Conservation (phyloP, 2,113 vertebrate species). For the Thalassoma bifasciatum region DNA sequence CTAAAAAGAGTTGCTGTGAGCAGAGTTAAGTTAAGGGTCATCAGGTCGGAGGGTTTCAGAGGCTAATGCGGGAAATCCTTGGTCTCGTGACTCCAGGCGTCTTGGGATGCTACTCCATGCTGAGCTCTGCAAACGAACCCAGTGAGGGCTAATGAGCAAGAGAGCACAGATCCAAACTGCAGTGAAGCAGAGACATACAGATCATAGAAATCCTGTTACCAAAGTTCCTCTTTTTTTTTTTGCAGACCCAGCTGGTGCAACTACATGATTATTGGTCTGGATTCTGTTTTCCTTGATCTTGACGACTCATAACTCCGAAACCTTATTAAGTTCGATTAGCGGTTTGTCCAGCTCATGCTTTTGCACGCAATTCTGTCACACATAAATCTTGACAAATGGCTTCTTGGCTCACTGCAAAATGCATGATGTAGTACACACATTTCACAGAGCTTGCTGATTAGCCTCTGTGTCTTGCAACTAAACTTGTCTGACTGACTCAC, state of each 20-base stretch:
- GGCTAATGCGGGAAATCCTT: no score
- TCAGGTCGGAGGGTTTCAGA: no score
- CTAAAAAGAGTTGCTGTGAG: no score
- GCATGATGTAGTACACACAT: conserved; percentile 23
- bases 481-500: conserved; percentile 6
- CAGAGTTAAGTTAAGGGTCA: no score
- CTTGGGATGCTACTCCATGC: no score
- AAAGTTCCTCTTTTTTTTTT: conserved; percentile 19
- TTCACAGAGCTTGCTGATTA: conserved; percentile 18
- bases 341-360: conserved; percentile 62
- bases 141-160: no score
- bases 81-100: no score
- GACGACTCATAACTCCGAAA: conserved; percentile 60
- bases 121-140: no score
- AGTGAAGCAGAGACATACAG: no score
- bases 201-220: background rate
- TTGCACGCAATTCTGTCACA: conserved; percentile 66
- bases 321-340: conserved; percentile 65
- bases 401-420: conserved; percentile 31
- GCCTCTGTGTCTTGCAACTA: conserved; percentile 5
- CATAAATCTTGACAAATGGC: conserved; percentile 64
- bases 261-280: conserved; percentile 41
- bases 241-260: conserved; percentile 19
- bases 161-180: no score
- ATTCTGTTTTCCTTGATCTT: conserved; percentile 55